Evolutionary conservation across 2,888 invertebrate species (phyloP), one percentile per base, ranked within the genome.

Genomic region (Epirrita christyi): DNA sequence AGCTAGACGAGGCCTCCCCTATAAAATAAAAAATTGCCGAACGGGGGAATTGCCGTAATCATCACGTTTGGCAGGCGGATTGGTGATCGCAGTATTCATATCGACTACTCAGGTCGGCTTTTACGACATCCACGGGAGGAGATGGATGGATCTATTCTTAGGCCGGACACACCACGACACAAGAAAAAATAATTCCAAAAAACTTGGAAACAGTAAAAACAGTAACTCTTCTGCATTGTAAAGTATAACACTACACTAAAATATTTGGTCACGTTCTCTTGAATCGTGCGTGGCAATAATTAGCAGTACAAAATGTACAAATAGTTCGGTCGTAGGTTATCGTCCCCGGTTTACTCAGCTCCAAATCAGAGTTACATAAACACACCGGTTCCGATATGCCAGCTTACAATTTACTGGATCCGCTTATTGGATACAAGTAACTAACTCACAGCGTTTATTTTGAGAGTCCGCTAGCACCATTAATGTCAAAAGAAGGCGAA

Each of bases 361-460:
- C 74, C 72, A 71, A 88, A 88, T 86, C 87, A 85, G 77, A 70
- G 80, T 76, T 80, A 74, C 72, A 83, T 81, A 86, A 87, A 87
- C 85, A 86, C 75, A 66, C 70, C 68, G 69, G 76, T 76, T 72
- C 70, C 72, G 81, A 84, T 81, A 81, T 73, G 69, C 65, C 68
- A 63, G 71, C 66, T 75, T 75, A 55, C 15, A 37, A 57, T 34
- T 59, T 59, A 73, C 67, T 70, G 68, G 51, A 66, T 66, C 59
- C 52, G 63, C 66, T 67, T 64, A 63, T 48, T 41, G 21, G 34
- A 50, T 29, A 1, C 42, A 74, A 73, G 64, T 61, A 38, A 68
- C 13, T 41, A 63, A 59, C 50, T 57, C 29, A 0, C 2, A 67
- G 76, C 76, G 76, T 43, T 54, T 9, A 21, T 3, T 21, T 21